Evolutionary conservation across 2,888 invertebrate genomes (phyloP), one percentile per base, ranked within the genome.

Genomic region (Apoda limacodes): DNA sequence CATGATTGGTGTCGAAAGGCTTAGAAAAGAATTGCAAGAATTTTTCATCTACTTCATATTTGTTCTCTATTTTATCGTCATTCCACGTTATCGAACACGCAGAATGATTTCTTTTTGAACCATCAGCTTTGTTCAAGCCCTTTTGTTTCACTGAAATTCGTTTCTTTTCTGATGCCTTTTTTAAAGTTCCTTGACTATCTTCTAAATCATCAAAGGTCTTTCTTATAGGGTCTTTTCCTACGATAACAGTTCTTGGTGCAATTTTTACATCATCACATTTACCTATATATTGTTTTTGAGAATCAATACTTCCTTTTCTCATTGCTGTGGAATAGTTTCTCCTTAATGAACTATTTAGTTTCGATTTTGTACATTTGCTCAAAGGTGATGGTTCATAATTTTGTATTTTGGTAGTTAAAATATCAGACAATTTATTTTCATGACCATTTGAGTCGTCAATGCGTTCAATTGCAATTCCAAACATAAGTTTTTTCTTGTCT

Each of bases 401-500:
- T 11, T 52, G 52, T 5, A 48, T 33, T 34, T 49, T 54, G 10
- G 38, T 28, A 15, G 45, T 43, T 21, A 45, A 33, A 29, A 43
- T 42, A 7, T 56, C 46, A 9, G 46, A 40, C n/a, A n/a, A n/a
- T 32, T 35, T 11, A 40, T 52, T 52, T 25, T 51, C 47, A 25
- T 48, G 41, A 14, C 41, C 47, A 40, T 53, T 55, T 27, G 51
- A 48, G 37, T 65, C 55, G 22, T 71, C 63, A 13, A 66, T 60
- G 20, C 63, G 60, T 12, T 76, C 63, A 23, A 67, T 66, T 30
- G 74, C 57, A 21, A 63, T 28, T 9, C 63, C 66, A 20, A 78
- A 44, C 64, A 82, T 67, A 25, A 82, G 64, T 45, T 82, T 83
- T 52, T 88, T 88, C 51, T 84, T 87, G 43, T 87, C 83, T 42